Evolutionary conservation across 2,797 vertebrate genomes (phyloP).

Genomic region (Silurus lanzhouensis): DNA sequence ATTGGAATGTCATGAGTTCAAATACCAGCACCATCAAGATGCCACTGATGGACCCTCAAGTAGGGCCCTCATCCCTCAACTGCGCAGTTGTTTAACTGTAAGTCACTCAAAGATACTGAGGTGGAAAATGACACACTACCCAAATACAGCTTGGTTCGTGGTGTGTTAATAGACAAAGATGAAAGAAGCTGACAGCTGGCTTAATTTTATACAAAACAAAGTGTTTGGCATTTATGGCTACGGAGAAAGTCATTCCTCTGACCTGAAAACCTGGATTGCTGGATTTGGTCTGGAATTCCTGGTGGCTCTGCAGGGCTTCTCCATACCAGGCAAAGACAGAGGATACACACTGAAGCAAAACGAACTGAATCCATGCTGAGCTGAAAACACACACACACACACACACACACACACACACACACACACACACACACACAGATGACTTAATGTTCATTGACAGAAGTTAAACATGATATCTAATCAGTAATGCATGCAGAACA

Average conservation of each 20-base stretch:
- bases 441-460: not conserved
- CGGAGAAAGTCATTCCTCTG: slow-evolving; percentile 23
- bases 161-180: not conserved
- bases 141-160: not conserved
- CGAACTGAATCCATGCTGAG: slow-evolving; percentile 43
- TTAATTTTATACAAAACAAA: not conserved
- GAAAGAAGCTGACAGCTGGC: not conserved
- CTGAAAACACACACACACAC: slow-evolving; percentile 35
- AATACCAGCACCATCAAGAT: not conserved
- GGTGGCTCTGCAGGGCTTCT: slow-evolving; percentile 45
- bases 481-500: not conserved
- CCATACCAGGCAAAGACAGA: slow-evolving; percentile 47
- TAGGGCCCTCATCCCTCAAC: no score
- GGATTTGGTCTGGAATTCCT: slow-evolving; percentile 34
- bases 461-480: not conserved
- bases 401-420: slow-evolving; percentile 3
- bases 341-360: slow-evolving; percentile 44
- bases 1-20: not conserved
- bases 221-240: no score
- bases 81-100: no score
- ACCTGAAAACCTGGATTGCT: slow-evolving; percentile 43
- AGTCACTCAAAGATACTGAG: not conserved
- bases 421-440: not conserved
- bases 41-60: no score
- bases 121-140: not conserved